phyloP scores from a whole-genome alignment of 2,888 invertebrate species.

The Chalcosyrphus nemorum region DNA sequence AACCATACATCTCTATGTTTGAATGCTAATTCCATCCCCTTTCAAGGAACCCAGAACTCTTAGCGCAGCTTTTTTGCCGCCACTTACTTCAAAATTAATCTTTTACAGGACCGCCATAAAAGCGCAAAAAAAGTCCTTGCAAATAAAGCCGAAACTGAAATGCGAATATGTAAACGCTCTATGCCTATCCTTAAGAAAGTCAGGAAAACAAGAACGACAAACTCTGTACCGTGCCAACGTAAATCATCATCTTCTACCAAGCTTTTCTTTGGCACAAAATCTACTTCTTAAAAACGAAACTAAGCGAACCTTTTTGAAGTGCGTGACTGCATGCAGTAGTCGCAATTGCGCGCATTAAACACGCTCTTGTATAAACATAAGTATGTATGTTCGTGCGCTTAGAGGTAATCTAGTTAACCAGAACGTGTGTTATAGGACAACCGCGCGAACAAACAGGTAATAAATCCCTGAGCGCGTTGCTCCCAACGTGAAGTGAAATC shows the following conservation, averaged over 20 bases:
- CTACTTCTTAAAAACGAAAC: neutral
- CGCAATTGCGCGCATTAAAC: slow-evolving; percentile 15
- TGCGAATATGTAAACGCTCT: neutral
- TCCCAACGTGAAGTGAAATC: slow-evolving; percentile 46
- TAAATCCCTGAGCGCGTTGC: slow-evolving; percentile 35
- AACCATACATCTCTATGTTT: neutral
- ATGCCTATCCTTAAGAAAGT: neutral
- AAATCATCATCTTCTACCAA: slow-evolving; percentile 39
- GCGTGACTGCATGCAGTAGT: slow-evolving; percentile 49
- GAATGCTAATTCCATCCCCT: neutral
- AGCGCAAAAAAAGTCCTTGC: neutral
- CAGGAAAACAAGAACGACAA: slow-evolving; percentile 17
- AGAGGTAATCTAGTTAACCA: slow-evolving; percentile 35
- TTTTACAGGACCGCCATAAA: neutral
- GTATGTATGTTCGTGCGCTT: neutral
- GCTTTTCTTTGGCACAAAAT: slow-evolving; percentile 10
- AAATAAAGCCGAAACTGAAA: neutral
- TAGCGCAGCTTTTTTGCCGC: neutral
- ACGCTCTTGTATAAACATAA: neutral
- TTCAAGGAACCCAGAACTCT: neutral
- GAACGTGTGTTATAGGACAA: slow-evolving; percentile 38
- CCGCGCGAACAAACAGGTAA: slow-evolving; percentile 49
- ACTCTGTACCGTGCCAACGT: slow-evolving; percentile 46
- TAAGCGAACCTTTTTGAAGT: neutral
- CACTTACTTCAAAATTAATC: slow-evolving; percentile 14